Conservation (phyloP, 2,888 invertebrate species). For the Drosophila prolongata region DNA sequence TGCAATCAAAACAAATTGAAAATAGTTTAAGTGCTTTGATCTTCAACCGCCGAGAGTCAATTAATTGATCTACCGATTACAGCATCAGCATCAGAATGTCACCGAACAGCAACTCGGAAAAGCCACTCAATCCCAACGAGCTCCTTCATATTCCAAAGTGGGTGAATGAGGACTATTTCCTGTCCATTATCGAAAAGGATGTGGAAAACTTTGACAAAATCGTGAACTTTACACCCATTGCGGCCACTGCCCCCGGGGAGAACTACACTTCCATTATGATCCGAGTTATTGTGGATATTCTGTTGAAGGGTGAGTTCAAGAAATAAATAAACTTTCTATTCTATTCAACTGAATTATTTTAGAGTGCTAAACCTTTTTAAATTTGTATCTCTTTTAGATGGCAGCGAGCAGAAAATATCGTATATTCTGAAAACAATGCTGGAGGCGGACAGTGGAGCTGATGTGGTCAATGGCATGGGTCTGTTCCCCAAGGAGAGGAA, state of each 20-base stretch:
- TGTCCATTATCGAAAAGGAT: conserved; percentile 67
- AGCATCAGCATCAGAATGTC: conserved; percentile 54
- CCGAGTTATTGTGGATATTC: conserved; percentile 67
- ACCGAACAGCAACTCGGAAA: conserved; percentile 46
- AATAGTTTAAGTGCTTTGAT: conserved; percentile 15
- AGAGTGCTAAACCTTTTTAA: background rate
- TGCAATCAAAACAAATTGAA: background rate
- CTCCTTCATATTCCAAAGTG: conserved; percentile 71
- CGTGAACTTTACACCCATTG: conserved; percentile 61
- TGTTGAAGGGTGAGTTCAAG: conserved; percentile 59
- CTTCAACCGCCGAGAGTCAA: conserved; percentile 50
- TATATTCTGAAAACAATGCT: conserved; percentile 79
- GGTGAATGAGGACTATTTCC: conserved; percentile 75
- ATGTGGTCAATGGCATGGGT: conserved; percentile 58
- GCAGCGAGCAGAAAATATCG: conserved; percentile 55
- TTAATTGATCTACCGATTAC: conserved; percentile 47
- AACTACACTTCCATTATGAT: conserved; percentile 81
- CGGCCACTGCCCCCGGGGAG: conserved; percentile 80
- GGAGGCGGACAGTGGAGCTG: conserved; percentile 48
- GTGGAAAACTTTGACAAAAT: conserved; percentile 55
- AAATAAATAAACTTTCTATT: too few relatives aligned
- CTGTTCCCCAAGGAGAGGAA: conserved; percentile 78
- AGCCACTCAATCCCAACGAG: conserved; percentile 68
- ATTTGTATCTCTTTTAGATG: conserved; percentile 44
- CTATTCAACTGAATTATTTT: too few relatives aligned